Conservation (phyloP, 2,113 vertebrate species). For the Macrotis lagotis region DNA sequence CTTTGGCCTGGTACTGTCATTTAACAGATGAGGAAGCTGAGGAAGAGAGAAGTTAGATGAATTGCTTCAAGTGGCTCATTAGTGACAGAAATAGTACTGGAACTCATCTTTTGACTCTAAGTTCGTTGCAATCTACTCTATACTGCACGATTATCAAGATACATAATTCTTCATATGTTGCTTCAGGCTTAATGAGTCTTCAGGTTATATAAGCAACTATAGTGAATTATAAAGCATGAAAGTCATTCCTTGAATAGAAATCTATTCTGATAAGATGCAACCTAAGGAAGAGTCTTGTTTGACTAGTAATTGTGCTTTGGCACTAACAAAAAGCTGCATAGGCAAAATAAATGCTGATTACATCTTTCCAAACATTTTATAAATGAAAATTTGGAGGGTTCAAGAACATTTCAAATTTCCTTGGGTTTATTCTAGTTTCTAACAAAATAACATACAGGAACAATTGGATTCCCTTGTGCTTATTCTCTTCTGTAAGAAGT, state of each 20-base stretch:
- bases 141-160: conserved; percentile 55
- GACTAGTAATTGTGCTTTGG: conserved; percentile 40
- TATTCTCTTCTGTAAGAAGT: conserved; percentile 28
- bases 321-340: not conserved
- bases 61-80: not conserved
- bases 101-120: not conserved
- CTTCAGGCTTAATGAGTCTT: conserved; percentile 74
- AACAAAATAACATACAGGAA: not conserved
- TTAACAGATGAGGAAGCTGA: not conserved
- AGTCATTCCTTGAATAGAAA: conserved; percentile 68
- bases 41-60: not conserved
- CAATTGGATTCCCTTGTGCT: not conserved
- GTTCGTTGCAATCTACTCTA: not conserved
- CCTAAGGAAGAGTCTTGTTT: conserved; percentile 51
- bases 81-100: not conserved
- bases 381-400: conserved; percentile 48
- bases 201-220: conserved; percentile 66
- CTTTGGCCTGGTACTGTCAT: not conserved
- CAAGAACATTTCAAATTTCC: conserved; percentile 19
- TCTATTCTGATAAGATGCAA: conserved; percentile 45
- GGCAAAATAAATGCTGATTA: conserved; percentile 42
- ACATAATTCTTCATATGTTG: conserved; percentile 70
- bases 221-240: conserved; percentile 61
- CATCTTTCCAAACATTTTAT: conserved; percentile 17
- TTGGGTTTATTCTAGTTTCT: conserved; percentile 21